Percentiles rank a stretch among this genome's conserved stretches.
Evolutionary conservation across 1,140 invertebrate species (phyloP).

Genomic region (Triops cancriformis): DNA sequence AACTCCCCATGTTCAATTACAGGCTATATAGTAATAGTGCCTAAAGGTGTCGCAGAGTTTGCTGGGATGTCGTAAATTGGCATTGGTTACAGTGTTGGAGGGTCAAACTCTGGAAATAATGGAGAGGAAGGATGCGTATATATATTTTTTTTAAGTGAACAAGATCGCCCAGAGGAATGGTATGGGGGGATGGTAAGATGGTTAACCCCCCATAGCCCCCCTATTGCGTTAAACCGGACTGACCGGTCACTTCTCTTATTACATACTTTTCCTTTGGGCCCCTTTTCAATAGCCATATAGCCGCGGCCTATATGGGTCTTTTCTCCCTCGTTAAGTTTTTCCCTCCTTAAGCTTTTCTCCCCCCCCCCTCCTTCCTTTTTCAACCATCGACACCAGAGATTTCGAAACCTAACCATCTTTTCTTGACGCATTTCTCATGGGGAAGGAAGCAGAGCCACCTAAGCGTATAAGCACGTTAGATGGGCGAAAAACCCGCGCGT

Average conservation of each 20-base stretch:
- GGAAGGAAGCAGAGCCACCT: background rate
- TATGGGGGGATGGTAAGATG: background rate
- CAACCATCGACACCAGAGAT: background rate
- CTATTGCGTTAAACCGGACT: slow-evolving; percentile 13
- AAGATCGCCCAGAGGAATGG: background rate
- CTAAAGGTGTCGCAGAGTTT: background rate
- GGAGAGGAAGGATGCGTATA: background rate
- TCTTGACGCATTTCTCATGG: background rate
- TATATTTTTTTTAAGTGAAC: too few relatives aligned
- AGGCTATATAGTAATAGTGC: background rate
- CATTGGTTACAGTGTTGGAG: background rate
- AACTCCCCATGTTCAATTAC: background rate
- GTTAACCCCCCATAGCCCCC: background rate
- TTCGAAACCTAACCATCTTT: background rate
- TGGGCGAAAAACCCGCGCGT: background rate
- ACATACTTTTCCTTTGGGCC: background rate
- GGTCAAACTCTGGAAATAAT: background rate
- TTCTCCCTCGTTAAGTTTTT: background rate
- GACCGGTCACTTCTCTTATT: background rate
- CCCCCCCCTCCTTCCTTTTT: background rate
- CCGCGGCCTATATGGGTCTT: background rate
- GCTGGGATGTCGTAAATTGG: background rate
- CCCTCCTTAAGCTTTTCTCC: background rate
- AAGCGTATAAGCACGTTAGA: background rate
- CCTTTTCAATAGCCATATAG: background rate